Base-by-base conservation (phyloP, 2,888 invertebrate species). In the Hydrotaea diabolus region DNA sequence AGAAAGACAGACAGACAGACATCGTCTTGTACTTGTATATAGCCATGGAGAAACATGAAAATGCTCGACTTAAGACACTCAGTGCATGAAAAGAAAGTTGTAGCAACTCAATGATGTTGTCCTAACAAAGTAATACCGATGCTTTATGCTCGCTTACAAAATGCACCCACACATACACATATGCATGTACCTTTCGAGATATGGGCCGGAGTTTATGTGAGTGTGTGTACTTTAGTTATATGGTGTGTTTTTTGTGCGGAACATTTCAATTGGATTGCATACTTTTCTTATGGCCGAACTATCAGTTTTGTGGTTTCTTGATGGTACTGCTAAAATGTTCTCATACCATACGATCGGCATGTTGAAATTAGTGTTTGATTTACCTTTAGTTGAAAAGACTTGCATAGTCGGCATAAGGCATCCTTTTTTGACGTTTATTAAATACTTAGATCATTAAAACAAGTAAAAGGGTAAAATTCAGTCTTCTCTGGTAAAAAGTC, bases 251-350 rank as follows among this genome's bases (percentile, higher is more conserved):
- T 53, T 71, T 46, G 15, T 46, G 15, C 49, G 7, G 23, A 69
- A 23, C 15, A 26, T 31, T 53, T 17, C 71, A 49, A 71, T 71
- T 71, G 71, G 23, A 15, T 71, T 59, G 26, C 15, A 26, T 13
- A 71, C 9, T 71, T 26, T 17, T 17, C 71, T n/a, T 53, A 53
- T 53, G n/a, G 49, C 26, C n/a, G 53, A 23, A 59, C 26, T 71
- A 71, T 71, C 53, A 71, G 26, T 71, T 71, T 46, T 71, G 69
- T 49, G 69, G 69, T 71, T 71, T 71, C 69, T 49, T 71, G 71
- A 71, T 71, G 31, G 71, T 15, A 15, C 13, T 71, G 53, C 31
- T 53, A 17, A 8, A 71, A 71, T 71, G 71, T 31, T 53, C 49
- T 26, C 13, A 59, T 26, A 26, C 5, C 31, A 31, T 59, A 26